phyloP scores from a whole-genome alignment of 2,888 invertebrate species.

The Pseudolycoriella hygida region DNA sequence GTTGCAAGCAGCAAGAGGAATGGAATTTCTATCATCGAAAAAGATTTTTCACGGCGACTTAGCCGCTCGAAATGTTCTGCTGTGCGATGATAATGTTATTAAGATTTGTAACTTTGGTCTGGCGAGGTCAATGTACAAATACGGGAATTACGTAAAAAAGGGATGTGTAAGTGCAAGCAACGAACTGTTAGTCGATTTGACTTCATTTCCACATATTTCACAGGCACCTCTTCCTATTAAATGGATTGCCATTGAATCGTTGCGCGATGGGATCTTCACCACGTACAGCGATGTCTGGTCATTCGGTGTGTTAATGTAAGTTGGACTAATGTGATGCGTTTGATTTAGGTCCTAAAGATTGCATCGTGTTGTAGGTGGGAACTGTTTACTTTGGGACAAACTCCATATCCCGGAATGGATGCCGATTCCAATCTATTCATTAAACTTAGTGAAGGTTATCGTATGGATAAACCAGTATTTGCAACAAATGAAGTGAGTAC shows the following conservation, averaged over 20 bases:
- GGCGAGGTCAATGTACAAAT: slow-evolving; percentile 78
- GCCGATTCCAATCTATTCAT: slow-evolving; percentile 50
- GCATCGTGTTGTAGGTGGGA: slow-evolving; percentile 41
- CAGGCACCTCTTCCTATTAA: slow-evolving; percentile 75
- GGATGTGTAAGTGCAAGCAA: slow-evolving; percentile 41
- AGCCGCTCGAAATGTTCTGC: slow-evolving; percentile 76
- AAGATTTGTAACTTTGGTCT: slow-evolving; percentile 95
- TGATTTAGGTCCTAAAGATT: no score
- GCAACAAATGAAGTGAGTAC: slow-evolving; percentile 43
- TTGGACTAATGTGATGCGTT: no score
- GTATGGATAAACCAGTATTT: slow-evolving; percentile 74
- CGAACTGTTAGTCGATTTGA: slow-evolving; percentile 5
- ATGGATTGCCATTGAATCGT: slow-evolving; percentile 91
- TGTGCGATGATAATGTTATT: slow-evolving; percentile 78
- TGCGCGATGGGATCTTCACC: slow-evolving; percentile 78
- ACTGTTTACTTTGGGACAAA: slow-evolving; percentile 67
- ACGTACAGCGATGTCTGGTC: slow-evolving; percentile 94
- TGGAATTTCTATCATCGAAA: slow-evolving; percentile 82
- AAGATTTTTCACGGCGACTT: slow-evolving; percentile 74
- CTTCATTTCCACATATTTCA: slow-evolving; percentile 9
- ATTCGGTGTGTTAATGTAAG: slow-evolving; percentile 57
- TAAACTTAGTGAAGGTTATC: slow-evolving; percentile 63
- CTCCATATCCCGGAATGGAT: slow-evolving; percentile 72
- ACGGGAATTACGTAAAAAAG: slow-evolving; percentile 77
- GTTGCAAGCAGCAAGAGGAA: slow-evolving; percentile 85